A percentile compares a stretch with the other conserved stretches of the same genome.
Evolutionary conservation across 2,113 vertebrate genomes (phyloP).

Genomic region (Aramus guarauna): DNA sequence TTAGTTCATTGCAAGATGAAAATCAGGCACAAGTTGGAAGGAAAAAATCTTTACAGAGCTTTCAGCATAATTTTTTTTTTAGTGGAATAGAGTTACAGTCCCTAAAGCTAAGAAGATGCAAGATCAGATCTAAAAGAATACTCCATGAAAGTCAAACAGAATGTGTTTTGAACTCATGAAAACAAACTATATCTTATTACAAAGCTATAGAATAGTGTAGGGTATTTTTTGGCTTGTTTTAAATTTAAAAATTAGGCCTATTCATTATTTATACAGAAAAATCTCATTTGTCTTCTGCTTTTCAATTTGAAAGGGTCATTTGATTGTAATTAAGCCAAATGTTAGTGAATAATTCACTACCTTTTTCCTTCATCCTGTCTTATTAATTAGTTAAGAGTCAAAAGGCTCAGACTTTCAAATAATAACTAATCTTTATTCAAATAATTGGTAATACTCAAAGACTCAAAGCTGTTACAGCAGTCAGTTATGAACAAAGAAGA

Average conservation of each 20-base stretch:
- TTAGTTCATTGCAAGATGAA: background rate
- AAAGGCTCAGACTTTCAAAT: conserved; percentile 5
- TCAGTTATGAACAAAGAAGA: background rate
- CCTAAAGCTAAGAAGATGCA: background rate
- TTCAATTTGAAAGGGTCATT: background rate
- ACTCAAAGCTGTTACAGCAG: background rate
- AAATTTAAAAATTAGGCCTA: background rate
- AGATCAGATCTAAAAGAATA: background rate
- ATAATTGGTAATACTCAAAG: background rate
- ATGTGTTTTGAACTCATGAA: background rate
- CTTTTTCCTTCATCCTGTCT: background rate
- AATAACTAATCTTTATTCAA: conserved; percentile 18
- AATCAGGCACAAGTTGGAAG: background rate
- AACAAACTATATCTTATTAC: background rate
- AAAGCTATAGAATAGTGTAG: background rate
- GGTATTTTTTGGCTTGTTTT: background rate
- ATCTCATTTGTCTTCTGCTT: conserved; percentile 1
- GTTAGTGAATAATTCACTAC: conserved; percentile 33
- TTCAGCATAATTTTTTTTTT: background rate
- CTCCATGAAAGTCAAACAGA: background rate
- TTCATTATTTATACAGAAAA: conserved; percentile 8
- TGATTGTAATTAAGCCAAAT: conserved; percentile 16
- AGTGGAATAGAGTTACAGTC: background rate
- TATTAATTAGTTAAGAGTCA: background rate
- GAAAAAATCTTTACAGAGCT: background rate